These are phyloP conservation scores for Ibidorhyncha struthersii DNA, from an alignment of 2,113 vertebrate genomes.

Conservation along the genomic window DNA sequence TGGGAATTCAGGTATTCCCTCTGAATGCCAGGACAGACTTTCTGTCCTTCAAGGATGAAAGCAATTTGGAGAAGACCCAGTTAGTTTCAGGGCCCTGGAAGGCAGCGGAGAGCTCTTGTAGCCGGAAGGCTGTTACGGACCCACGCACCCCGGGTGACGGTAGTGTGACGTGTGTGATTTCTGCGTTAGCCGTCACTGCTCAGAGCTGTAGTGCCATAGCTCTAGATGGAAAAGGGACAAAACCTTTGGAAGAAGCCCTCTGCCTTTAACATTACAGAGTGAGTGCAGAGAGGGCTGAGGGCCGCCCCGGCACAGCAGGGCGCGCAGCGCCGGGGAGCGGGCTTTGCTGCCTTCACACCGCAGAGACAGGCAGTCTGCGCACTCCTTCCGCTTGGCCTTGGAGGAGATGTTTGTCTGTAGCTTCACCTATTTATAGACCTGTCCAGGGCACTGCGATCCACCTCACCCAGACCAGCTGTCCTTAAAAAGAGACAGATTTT, in stretches of 20 bases:
- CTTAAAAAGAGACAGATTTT: not conserved
- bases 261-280: rapidly evolving
- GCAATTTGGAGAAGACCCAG: rapidly evolving
- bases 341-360: not conserved
- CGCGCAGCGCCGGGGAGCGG: rapidly evolving
- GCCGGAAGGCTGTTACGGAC: not conserved
- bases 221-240: not conserved
- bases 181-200: rapidly evolving
- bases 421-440: not conserved
- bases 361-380: rapidly evolving
- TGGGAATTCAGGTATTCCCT: not conserved
- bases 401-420: not conserved
- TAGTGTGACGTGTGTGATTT: rapidly evolving
- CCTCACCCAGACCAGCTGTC: not conserved
- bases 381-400: not conserved
- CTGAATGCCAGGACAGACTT: too few species aligned
- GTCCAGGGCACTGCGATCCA: not conserved
- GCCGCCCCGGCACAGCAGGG: not conserved
- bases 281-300: not conserved
- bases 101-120: not conserved
- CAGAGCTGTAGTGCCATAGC: not conserved
- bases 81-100: too few species aligned
- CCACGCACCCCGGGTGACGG: rapidly evolving
- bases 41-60: too few species aligned
- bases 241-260: not conserved